Evolutionary conservation across 2,797 vertebrate species (phyloP), one percentile per base, ranked within the genome.

Genomic region (Rousettus madagascariensis): DNA sequence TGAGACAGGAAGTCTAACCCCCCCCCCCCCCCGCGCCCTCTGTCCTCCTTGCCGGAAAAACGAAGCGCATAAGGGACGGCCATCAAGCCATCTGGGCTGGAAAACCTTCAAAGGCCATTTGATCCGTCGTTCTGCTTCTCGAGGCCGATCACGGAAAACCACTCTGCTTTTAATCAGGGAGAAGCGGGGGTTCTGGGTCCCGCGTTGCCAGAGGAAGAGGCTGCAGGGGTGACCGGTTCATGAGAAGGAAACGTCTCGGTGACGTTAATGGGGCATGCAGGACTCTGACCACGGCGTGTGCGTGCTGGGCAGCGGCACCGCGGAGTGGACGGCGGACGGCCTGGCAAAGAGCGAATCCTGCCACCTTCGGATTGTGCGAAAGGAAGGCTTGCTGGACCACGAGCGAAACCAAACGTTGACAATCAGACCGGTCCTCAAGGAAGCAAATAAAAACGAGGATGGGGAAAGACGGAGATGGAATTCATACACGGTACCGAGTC

Each of bases 391-490:
- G 74, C 80, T 61, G 96, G 96, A 91, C 3, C 86, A 71, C 38
- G 88, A 87, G 82, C 59, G 89, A 96, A 98, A 92, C 84, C 86
- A 69, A 55, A 92, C 88, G 72, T 91, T 91, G 69, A 92, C 82
- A 96, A 94, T 88, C 86, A 94, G 97, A 94, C 91, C 95, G 57
- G 74, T 91, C 93, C 74, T 93, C 93, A 94, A 86, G 96, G 83
- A 93, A 95, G 84, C 49, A 10, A 85, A 96, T 83, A 96, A 96
- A 94, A 97, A 97, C 79, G 87, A 88, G 96, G 53, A 95, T 95
- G 93, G 87, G 96, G 92, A 95, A 95, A 95, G 80, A 53, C 13
- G 5, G 85, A 77, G 28, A 94, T 89, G 92, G 96, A 93, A 91
- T 20, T 36, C 49, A 0, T 36, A 0, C 28, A 3, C 1, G 19